Percentiles rank a stretch among this genome's conserved stretches.
These are phyloP conservation scores for Leptopilina drosophilae DNA, from an alignment of 2,888 invertebrate genomes.

Conservation along the genomic window DNA sequence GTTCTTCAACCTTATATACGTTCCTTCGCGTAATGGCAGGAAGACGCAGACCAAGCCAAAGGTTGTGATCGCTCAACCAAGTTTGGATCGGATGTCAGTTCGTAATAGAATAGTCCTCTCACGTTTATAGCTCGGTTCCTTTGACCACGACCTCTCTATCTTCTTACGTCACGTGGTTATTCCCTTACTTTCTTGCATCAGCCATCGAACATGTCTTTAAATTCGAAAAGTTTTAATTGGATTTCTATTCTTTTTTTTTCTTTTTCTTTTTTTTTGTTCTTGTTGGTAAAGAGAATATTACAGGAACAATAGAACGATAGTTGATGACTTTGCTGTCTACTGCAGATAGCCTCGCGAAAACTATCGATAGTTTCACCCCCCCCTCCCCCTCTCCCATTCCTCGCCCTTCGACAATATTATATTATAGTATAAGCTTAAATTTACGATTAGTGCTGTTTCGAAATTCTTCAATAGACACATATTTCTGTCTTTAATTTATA, in stretches of 20 bases:
- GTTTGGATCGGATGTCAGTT: conserved; percentile 75
- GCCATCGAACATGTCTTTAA: conserved; percentile 7
- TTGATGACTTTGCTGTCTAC: conserved; percentile 28
- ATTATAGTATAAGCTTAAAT: background rate
- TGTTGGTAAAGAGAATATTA: conserved; percentile 1
- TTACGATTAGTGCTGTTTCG: background rate
- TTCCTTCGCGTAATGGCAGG: conserved; percentile 59
- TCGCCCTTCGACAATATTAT: too few species aligned
- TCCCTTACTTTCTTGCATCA: conserved; percentile 9
- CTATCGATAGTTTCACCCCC: too few species aligned
- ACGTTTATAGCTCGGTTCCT: conserved; percentile 69
- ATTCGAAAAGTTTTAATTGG: conserved; percentile 37
- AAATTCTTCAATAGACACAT: too few species aligned
- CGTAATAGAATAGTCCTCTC: conserved; percentile 75
- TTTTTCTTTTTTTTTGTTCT: conserved; percentile 10
- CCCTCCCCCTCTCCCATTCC: too few species aligned
- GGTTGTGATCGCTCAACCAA: conserved; percentile 72
- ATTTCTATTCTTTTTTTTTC: background rate
- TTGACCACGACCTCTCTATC: conserved; percentile 63
- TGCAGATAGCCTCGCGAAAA: background rate
- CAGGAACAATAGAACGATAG: conserved; percentile 10
- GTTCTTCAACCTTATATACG: conserved; percentile 40
- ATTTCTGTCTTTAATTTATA: too few species aligned
- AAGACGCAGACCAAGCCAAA: conserved; percentile 65
- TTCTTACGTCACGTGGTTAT: conserved; percentile 40